Conservation (phyloP, 1,140 invertebrate genomes). For the Ericerus pela region DNA sequence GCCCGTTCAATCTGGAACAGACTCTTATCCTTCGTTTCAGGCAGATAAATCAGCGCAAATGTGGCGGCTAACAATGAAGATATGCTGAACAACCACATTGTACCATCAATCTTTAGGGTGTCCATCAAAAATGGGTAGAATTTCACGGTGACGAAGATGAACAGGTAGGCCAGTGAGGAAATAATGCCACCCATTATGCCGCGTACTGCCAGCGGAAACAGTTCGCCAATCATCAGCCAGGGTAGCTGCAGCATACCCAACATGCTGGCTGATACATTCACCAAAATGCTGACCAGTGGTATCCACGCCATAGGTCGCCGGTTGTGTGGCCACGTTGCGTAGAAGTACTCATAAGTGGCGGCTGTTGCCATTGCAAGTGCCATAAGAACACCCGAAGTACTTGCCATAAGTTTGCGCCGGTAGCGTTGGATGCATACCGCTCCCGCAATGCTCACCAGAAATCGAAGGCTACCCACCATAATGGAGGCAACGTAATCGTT, state of each 20-base stretch:
- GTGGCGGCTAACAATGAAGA: constrained; percentile 48
- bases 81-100: constrained; percentile 58
- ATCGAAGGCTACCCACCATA: constrained; percentile 49
- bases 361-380: constrained; percentile 38
- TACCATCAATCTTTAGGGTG: constrained; percentile 45
- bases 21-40: constrained; percentile 64
- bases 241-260: constrained; percentile 54
- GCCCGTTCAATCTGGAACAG: constrained; percentile 58
- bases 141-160: constrained; percentile 54
- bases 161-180: constrained; percentile 48
- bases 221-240: constrained; percentile 57
- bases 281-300: constrained; percentile 44
- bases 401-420: constrained; percentile 48
- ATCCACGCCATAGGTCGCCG: constrained; percentile 36
- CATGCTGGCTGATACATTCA: constrained; percentile 55
- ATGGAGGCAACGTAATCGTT: constrained; percentile 55
- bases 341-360: constrained; percentile 34
- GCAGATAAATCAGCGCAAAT: constrained; percentile 39
- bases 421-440: constrained; percentile 52
- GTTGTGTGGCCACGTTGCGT: constrained; percentile 29
- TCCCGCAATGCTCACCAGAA: constrained; percentile 49
- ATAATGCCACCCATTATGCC: constrained; percentile 51
- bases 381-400: constrained; percentile 46
- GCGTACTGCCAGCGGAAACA: constrained; percentile 50
- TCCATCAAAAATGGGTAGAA: constrained; percentile 45